Conservation (phyloP, 2,888 invertebrate species). For the Xiphydria camelus region DNA sequence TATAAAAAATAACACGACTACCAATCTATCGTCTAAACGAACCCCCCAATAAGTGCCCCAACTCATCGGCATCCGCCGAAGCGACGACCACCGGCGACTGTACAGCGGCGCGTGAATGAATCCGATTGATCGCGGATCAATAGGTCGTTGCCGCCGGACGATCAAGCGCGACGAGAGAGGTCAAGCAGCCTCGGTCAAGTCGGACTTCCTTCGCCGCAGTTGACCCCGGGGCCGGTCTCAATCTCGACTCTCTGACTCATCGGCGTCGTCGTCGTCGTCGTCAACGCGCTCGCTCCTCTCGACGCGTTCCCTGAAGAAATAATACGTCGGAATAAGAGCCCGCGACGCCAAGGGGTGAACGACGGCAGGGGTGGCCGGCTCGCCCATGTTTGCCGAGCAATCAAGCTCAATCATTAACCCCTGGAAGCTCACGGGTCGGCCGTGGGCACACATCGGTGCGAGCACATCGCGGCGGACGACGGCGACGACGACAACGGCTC, state of each 20-base stretch:
- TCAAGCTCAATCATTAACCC: conserved; percentile 58
- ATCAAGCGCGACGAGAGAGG: conserved; percentile 42
- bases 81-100: too few species aligned
- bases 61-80: too few species aligned
- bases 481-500: conserved; percentile 31
- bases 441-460: conserved; percentile 11
- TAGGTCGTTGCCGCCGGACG: conserved; percentile 43
- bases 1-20: too few species aligned
- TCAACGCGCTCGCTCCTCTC: conserved; percentile 11
- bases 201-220: conserved; percentile 52
- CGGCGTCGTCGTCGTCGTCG: conserved; percentile 31
- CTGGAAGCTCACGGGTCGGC: conserved; percentile 29
- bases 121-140: conserved; percentile 56
- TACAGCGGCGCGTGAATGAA: conserved; percentile 46
- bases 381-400: conserved; percentile 57
- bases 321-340: background rate
- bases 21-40: too few species aligned
- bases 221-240: conserved; percentile 52
- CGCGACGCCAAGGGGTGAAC: conserved; percentile 7
- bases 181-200: conserved; percentile 50
- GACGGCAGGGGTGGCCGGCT: conserved; percentile 38
- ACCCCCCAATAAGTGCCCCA: too few species aligned
- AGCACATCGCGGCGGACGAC: conserved; percentile 4
- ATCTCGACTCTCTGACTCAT: conserved; percentile 52
- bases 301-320: too few species aligned